These are phyloP conservation scores for Oryzias curvinotus DNA, from an alignment of 2,113 vertebrate genomes.

Conservation along the genomic window DNA sequence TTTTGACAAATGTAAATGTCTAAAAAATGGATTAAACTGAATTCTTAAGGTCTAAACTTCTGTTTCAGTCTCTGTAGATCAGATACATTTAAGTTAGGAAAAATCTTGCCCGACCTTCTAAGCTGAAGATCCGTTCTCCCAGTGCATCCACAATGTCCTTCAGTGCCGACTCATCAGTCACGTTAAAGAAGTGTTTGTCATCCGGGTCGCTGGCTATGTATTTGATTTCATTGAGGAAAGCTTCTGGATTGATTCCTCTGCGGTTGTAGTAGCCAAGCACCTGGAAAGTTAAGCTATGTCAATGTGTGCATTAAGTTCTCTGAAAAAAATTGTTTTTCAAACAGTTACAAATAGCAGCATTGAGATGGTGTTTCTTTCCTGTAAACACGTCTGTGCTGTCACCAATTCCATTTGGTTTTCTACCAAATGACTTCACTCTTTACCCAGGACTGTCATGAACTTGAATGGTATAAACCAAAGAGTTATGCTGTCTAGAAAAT, in stretches of 20 bases:
- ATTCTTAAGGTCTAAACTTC: too few species aligned
- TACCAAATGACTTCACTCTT: constrained; percentile 28
- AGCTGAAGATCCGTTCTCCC: constrained; percentile 94
- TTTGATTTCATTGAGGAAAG: constrained; percentile 94
- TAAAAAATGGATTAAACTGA: too few species aligned
- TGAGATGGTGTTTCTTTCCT: constrained; percentile 8
- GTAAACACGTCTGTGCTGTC: neutral
- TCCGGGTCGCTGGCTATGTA: constrained; percentile 96
- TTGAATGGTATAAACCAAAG: constrained; percentile 23
- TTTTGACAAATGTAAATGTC: too few species aligned
- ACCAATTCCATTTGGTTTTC: constrained; percentile 12
- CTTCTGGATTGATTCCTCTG: constrained; percentile 93
- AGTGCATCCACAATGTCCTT: constrained; percentile 97
- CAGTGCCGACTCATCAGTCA: constrained; percentile 91
- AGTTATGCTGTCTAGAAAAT: constrained; percentile 37
- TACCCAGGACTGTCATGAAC: constrained; percentile 4
- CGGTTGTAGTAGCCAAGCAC: constrained; percentile 97
- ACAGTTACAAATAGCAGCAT: neutral
- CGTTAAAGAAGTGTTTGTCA: constrained; percentile 97
- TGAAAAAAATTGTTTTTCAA: neutral
- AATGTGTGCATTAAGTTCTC: neutral
- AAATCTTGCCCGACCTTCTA: constrained; percentile 82
- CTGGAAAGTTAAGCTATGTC: constrained; percentile 62
- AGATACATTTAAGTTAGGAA: neutral
- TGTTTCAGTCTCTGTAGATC: too few species aligned